phyloP scores from a whole-genome alignment of 2,888 invertebrate genomes.

The Oscheius sp. region DNA sequence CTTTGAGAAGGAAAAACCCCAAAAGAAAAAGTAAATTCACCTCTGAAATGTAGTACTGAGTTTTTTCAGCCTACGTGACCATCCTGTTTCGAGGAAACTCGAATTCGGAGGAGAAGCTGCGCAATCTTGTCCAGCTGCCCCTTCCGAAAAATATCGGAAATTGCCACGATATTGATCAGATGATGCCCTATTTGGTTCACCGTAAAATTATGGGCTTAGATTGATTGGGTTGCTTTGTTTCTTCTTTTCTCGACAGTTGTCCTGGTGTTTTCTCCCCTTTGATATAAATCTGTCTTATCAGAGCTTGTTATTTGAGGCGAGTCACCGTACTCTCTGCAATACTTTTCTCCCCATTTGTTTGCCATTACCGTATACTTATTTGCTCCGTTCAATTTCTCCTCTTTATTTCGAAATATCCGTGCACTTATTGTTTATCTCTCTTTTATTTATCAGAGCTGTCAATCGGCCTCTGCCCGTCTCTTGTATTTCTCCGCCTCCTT shows the following conservation, averaged over 20 bases:
- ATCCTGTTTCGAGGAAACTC: slow-evolving; percentile 9
- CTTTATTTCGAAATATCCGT: no score
- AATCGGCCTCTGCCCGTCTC: no score
- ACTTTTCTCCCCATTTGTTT: no score
- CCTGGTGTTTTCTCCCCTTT: no score
- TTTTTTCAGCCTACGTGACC: slow-evolving; percentile 8
- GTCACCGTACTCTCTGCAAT: no score
- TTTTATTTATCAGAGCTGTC: no score
- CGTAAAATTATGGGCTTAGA: neutral
- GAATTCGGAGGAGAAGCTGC: slow-evolving; percentile 4
- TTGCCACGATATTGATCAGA: neutral
- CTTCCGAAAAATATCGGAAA: neutral
- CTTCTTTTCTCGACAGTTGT: neutral
- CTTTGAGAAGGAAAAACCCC: neutral
- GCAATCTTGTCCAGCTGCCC: slow-evolving; percentile 1
- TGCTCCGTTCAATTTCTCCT: no score
- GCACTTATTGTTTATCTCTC: no score
- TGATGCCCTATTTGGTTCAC: neutral
- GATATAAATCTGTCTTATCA: no score
- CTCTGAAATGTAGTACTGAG: neutral
- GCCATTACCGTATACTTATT: no score
- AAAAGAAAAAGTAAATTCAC: neutral
- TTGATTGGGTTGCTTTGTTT: slow-evolving; percentile 2
- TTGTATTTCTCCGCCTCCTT: no score
- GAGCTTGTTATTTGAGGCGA: no score